Evolutionary conservation across 2,797 vertebrate species (phyloP).

Genomic region (Rhinatrema bivittatum): DNA sequence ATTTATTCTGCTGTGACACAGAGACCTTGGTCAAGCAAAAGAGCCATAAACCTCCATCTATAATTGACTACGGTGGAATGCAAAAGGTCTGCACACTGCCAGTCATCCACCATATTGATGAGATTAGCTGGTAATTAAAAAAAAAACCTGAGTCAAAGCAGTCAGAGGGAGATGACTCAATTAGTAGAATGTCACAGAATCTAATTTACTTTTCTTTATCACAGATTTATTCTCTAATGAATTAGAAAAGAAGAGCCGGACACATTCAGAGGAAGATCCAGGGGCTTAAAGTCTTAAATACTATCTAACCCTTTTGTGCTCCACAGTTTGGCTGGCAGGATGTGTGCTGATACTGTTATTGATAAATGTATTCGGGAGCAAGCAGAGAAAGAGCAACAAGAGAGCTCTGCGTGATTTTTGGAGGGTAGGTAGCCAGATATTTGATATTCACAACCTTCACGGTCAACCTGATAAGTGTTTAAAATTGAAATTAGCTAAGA

Average conservation of each 20-base stretch:
- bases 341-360: background rate
- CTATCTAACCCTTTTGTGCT: conserved; percentile 16
- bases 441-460: background rate
- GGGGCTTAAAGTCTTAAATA: conserved; percentile 39
- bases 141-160: conserved; percentile 71
- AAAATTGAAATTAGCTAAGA: no score
- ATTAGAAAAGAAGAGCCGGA: conserved; percentile 42
- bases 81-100: conserved; percentile 40
- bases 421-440: background rate
- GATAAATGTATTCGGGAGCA: background rate
- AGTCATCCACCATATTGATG: conserved; percentile 80
- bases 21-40: conserved; percentile 16
- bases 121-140: conserved; percentile 97
- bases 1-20: conserved; percentile 20
- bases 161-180: conserved; percentile 81
- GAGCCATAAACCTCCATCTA: conserved; percentile 21
- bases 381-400: background rate
- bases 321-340: background rate
- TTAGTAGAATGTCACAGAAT: conserved; percentile 87
- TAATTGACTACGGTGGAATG: conserved; percentile 1
- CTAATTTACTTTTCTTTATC: conserved; percentile 83
- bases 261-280: conserved; percentile 45
- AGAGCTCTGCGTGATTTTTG: background rate
- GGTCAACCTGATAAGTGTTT: no score
- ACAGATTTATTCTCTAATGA: conserved; percentile 64